Conservation (phyloP, 2,797 vertebrate species). For the Mus minutoides region DNA sequence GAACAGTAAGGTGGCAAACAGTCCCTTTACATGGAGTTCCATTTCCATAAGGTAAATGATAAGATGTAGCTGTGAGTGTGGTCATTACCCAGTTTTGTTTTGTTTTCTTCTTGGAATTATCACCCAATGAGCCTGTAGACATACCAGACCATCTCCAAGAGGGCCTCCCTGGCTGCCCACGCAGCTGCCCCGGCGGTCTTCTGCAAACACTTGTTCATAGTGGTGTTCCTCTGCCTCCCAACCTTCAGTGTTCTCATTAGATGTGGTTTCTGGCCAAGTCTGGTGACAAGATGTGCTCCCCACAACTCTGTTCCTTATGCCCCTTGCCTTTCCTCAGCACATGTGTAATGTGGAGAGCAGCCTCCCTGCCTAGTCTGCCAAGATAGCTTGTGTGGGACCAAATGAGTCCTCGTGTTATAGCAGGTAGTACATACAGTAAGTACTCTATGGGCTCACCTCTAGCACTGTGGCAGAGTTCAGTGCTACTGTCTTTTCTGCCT, state of each 20-base stretch:
- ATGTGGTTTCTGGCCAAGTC: neutral
- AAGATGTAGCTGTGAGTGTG: neutral
- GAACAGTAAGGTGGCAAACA: neutral
- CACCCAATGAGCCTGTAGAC: neutral
- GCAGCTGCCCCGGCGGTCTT: neutral
- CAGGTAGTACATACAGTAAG: neutral
- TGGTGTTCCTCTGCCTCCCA: neutral
- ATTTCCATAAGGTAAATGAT: neutral
- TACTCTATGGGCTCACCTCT: neutral
- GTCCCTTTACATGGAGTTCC: neutral
- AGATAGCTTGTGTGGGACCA: too few species aligned
- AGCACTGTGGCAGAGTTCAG: neutral
- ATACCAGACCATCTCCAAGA: neutral
- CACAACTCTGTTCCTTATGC: neutral
- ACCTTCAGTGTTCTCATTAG: neutral
- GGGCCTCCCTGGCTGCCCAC: rapidly evolving
- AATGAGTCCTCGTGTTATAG: neutral
- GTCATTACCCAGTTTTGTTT: neutral
- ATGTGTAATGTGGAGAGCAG: neutral
- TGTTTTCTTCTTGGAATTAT: neutral
- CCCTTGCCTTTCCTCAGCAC: neutral
- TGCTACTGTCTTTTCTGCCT: neutral
- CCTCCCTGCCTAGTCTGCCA: neutral
- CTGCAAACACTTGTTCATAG: neutral
- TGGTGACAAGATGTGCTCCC: neutral